Evolutionary conservation across 2,797 vertebrate species (phyloP), one percentile per base, ranked within the genome.

Genomic region (Propithecus deckenii): DNA sequence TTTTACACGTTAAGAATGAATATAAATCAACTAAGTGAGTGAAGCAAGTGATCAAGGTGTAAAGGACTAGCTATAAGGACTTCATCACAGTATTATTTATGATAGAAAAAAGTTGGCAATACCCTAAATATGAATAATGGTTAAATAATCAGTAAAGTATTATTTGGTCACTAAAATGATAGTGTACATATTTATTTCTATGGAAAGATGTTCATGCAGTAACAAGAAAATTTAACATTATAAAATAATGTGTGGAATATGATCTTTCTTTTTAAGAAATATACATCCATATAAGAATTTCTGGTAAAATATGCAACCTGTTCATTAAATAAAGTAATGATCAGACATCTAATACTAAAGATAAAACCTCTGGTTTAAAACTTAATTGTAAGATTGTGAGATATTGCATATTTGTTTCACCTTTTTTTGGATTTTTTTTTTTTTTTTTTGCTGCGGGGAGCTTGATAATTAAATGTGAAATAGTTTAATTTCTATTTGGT

Each of bases 381-480:
- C 98, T 98, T 98, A 83, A 96, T 89, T 98, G 96, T 98, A 98
- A 99, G 96, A 96, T 91, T 98, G 96, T 98, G 98, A 99, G 95
- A 96, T 94, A 79, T 30, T 95, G 61, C 67, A 46, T 88, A 55
- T 2, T 67, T 79, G 78, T 50, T 96, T 65, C 35, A 69, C 38
- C 28, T 59, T n/a, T 95, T 59, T 89, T n/a, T 50, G 3, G 13
- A 15, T 52, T 57, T 23, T 57, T 57, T 57, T 25, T 57, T 57
- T 25, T 57, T 97, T 80, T 32, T 46, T 57, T 86, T 41, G 32
- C 23, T 79, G 15, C 6, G 41, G 2, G 14, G 86, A 91, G 41
- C 0, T 57, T 93, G 15, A 12, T 48, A 89, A 11, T n/a, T 93
- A 67, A 96, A 96, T 41, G 41, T 32, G 91, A 92, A 97, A 72